Base-by-base conservation (phyloP, 2,113 vertebrate genomes). In the Irena cyanogastra region DNA sequence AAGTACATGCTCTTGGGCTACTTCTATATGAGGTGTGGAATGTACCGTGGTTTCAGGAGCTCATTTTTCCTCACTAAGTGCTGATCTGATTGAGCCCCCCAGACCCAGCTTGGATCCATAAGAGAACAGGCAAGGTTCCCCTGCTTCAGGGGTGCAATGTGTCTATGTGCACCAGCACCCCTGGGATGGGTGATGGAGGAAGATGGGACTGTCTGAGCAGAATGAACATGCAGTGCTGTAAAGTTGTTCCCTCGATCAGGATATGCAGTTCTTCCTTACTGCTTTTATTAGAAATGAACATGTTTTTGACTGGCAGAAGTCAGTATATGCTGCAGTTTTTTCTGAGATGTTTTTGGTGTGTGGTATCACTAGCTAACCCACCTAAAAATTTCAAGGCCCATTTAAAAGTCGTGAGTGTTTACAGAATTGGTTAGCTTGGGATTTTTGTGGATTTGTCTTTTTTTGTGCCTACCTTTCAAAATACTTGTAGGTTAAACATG, bases 31-130 rank as follows among this genome's bases (percentile, higher is more conserved):
- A 77, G 28, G 47, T 5, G 5, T 66, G 21, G 27, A 10, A 10
- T 18, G 35, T 50, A 24, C 6, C 0, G 0, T 2, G 7, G 20
- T 30, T 57, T 18, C 1, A 3, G 47, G 59, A 77, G 20, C n/a
- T 65, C 1, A 1, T 28, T 72, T 56, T 79, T 27, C 16, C 19
- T 7, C 8, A 23, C 39, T 53, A 28, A 23, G 50, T 45, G 27
- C 22, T 79, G 65, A 19, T 35, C 26, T 56, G 26, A 10, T 60
- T n/a, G 26, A 63, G 3, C 22, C 35, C 35, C 8, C 7, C 16
- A 61, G 54, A 53, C 5, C 31, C 61, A 54, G 6, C 31, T 61
- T 68, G 59, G 26, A 53, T 30, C 54, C 42, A 20, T 9, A 30
- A 35, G 28, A 66, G 53, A 85, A 27, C 11, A 61, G 57, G 70